Evolutionary conservation across 2,113 vertebrate genomes (phyloP), one percentile per base, ranked within the genome.

Genomic region (Salvelinus sp.): DNA sequence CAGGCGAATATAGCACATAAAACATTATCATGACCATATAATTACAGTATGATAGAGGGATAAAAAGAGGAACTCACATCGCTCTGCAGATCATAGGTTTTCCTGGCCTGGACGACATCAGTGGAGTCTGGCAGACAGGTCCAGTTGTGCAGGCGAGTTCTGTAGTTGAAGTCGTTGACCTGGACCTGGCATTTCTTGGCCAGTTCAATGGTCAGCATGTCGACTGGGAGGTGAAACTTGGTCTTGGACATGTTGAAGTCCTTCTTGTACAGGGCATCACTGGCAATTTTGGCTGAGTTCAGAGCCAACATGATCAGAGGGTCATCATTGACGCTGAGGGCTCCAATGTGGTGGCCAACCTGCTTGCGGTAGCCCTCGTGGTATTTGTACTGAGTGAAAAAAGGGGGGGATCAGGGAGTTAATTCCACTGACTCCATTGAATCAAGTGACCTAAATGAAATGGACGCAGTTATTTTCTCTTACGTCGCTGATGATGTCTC

Each of bases 221-320:
- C 96, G 2, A 91, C 95, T 0, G 96, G 96, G 6, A 93, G 91
- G 78, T 91, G 6, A 78, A 86, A 96, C 77, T 91, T 97, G 78
- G 96, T 97, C 82, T 96, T 97, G 87, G 92, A 94, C 79, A 94
- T 94, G 85, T 97, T 94, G 86, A 95, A 97, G 87, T 96, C 94
- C 58, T 96, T 97, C 79, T 97, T 96, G 84, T 97, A 97, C 33
- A 96, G 89, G 27, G 79, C 91, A 47, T 97, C 95, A 67, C 96
- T 97, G 87, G 96, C 94, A 25, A 97, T 97, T 87, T 88, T 97
- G 77, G 85, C 96, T 27, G 95, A 92, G 73, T 96, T 94, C 88
- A 96, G 68, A 20, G 95, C 96, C 83, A 95, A 80, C 82, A 97
- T 83, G 72, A 95, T 82, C 44, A 96, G 92, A 1, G 96, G 96